Evolutionary conservation across 2,888 invertebrate species (phyloP).

Genomic region (Galerucella calmariensis): DNA sequence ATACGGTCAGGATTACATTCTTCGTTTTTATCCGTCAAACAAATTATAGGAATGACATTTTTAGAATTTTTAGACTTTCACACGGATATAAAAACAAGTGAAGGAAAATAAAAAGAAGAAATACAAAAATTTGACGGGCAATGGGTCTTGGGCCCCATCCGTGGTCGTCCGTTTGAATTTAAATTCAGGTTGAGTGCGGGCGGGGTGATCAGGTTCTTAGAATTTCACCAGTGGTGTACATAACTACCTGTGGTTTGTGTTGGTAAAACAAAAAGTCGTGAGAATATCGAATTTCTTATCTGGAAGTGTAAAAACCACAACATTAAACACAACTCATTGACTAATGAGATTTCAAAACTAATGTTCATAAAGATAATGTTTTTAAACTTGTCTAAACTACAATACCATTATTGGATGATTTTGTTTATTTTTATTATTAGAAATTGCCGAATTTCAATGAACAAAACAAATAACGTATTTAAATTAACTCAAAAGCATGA

Average conservation of each 20-base stretch:
- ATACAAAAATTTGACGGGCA: constrained; percentile 47
- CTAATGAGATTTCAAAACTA: neutral
- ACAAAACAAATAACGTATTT: no score
- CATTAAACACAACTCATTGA: constrained; percentile 5
- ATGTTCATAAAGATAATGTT: no score
- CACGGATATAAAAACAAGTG: constrained; percentile 48
- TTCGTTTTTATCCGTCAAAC: constrained; percentile 41
- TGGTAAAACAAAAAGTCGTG: constrained; percentile 20
- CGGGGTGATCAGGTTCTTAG: constrained; percentile 41
- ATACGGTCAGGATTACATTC: constrained; percentile 36
- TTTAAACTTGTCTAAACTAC: no score
- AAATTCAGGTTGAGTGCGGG: constrained; percentile 58
- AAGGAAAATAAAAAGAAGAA: constrained; percentile 34
- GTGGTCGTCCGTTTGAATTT: constrained; percentile 52
- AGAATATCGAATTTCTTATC: constrained; percentile 13
- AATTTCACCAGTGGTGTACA: constrained; percentile 31
- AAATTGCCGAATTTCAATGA: no score
- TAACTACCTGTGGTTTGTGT: constrained; percentile 23
- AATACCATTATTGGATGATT: no score
- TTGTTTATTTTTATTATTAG: no score
- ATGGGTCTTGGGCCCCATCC: constrained; percentile 34
- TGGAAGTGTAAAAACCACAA: constrained; percentile 21
- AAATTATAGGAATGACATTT: constrained; percentile 47
- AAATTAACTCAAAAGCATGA: neutral
- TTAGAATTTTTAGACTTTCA: constrained; percentile 48